Evolutionary conservation across 2,113 vertebrate genomes (phyloP).

Genomic region (Prochilodus magdalenae): DNA sequence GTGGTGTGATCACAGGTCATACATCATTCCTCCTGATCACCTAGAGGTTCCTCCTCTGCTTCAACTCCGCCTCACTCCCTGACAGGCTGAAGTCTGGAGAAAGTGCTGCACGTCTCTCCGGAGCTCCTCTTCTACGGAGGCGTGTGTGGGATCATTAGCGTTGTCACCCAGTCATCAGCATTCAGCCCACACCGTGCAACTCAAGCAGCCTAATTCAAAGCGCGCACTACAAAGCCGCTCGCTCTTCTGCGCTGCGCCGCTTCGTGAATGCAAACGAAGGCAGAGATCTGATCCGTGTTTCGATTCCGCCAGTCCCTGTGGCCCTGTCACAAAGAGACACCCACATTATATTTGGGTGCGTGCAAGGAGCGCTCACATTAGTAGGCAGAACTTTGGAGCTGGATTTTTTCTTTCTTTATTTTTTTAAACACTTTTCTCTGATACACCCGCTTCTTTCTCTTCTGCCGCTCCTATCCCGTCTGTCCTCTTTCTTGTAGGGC

Average conservation of each 20-base stretch:
- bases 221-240: conserved; percentile 51
- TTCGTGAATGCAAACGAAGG: conserved; percentile 53
- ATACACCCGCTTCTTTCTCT: neutral
- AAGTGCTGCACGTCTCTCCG: conserved; percentile 15
- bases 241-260: conserved; percentile 9
- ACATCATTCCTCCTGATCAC: conserved; percentile 27
- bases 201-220: conserved; percentile 54
- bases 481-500: neutral
- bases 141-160: conserved; percentile 48
- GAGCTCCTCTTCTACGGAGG: conserved; percentile 9
- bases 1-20: conserved; percentile 29
- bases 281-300: conserved; percentile 24
- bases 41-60: conserved; percentile 14
- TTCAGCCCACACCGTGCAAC: conserved; percentile 28
- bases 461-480: neutral
- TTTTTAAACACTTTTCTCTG: conserved; percentile 23
- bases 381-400: conserved; percentile 39
- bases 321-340: conserved; percentile 31
- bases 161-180: conserved; percentile 51
- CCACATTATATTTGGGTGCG: conserved; percentile 23
- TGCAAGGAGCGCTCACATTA: neutral
- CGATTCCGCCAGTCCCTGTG: conserved; percentile 33
- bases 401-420: neutral
- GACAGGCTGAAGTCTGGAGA: neutral
- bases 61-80: neutral